Base-by-base conservation (phyloP, 1,140 invertebrate genomes). In the Amyelois transitella region DNA sequence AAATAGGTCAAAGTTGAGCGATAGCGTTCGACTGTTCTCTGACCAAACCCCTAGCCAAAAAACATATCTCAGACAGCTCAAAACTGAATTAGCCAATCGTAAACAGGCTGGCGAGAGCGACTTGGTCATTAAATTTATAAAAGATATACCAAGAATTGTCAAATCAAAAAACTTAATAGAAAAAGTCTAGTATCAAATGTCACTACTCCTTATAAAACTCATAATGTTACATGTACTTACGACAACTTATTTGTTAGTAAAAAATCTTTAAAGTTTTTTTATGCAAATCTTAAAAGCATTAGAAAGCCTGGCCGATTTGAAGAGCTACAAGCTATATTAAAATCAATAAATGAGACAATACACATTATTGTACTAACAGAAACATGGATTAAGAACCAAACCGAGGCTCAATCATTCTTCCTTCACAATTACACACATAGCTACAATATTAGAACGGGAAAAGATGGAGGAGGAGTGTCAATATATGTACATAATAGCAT, bases 341-440 rank as follows among this genome's bases (percentile, higher is more conserved):
- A 48, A 24, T 51, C 53, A n/a, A 21, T 60, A 21, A 10, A 43
- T 12, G 4, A 7, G 18, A 43, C 14, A 14, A 18, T 60, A n/a
- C 49, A 60, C 28, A n/a, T 60, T 1, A 44, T 60, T 10, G 20
- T 55, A 6, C 0, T 60, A 12, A 53, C 53, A 2, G 58, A 60
- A 24, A 60, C 53, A 25, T 60, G 58, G 53, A 55, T 55, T 14
- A 60, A 60, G 25, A 47, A 14, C 10, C 49, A 55, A n/a, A 43
- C 44, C 6, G 49, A 60, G 32, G 45, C 53, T 2, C 17, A 45
- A 24, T 47, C 19, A 18, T 44, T 53, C 12, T 25, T 48, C 51
- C 8, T 60, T n/a, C 47, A 28, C 10, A 22, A 45, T 12, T 59
- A 59, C 50, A 50, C 21, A 8, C 57, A 59, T 18, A 51, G 44